These are phyloP conservation scores for Eleutherodactylus coqui DNA, from an alignment of 2,797 vertebrate genomes.

Conservation along the genomic window DNA sequence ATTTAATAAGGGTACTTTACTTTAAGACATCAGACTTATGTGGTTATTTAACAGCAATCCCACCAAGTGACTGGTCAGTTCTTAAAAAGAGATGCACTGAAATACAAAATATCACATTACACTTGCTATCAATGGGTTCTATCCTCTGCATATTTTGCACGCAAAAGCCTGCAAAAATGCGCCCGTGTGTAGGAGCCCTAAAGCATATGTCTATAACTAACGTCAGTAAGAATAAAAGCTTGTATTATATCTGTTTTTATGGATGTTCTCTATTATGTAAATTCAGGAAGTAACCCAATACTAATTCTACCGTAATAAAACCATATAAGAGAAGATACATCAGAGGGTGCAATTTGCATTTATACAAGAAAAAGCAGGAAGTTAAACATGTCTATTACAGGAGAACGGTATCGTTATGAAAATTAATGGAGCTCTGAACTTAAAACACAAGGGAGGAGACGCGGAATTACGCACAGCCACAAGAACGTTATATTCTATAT, in stretches of 20 bases:
- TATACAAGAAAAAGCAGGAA: not conserved
- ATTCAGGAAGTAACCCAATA: not conserved
- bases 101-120: no score
- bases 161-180: no score
- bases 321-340: not conserved
- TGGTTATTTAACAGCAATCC: no score
- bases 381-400: not conserved
- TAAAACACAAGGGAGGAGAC: not conserved
- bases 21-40: no score
- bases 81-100: no score
- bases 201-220: not conserved
- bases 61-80: no score
- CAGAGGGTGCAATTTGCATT: not conserved
- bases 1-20: no score
- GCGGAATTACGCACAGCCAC: not conserved
- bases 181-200: not conserved
- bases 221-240: not conserved
- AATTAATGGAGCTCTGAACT: not conserved
- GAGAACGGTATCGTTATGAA: not conserved
- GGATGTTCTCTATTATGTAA: not conserved
- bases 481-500: not conserved
- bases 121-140: no score
- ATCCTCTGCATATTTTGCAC: no score
- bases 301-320: not conserved
- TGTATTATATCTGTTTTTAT: not conserved